Evolutionary conservation across 2,888 invertebrate species (phyloP).

Genomic region (Erannis defoliaria): DNA sequence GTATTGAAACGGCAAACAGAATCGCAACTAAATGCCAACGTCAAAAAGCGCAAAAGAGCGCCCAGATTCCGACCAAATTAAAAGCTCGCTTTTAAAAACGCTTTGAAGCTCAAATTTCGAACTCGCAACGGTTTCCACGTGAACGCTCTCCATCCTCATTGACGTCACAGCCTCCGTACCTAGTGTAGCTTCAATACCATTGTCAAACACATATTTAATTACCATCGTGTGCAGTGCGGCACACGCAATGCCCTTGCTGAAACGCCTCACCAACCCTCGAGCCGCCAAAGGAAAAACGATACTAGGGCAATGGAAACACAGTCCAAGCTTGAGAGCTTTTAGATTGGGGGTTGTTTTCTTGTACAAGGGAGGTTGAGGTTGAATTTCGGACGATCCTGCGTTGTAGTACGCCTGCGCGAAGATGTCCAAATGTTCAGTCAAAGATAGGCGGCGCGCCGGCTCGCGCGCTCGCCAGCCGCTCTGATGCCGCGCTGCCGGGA

Average conservation of each 20-base stretch:
- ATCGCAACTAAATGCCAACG: constrained; percentile 9
- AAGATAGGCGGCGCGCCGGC: constrained; percentile 84
- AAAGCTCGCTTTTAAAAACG: constrained; percentile 34
- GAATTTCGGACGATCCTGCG: constrained; percentile 83
- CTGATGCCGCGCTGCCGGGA: constrained; percentile 70
- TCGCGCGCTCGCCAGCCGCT: constrained; percentile 86
- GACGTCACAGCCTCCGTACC: constrained; percentile 81
- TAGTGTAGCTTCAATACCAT: constrained; percentile 64
- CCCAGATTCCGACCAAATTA: constrained; percentile 22
- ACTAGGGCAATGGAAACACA: constrained; percentile 30
- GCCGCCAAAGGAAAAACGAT: constrained; percentile 1
- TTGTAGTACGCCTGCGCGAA: constrained; percentile 77
- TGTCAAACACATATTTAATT: constrained; percentile 86
- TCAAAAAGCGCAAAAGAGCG: constrained; percentile 19
- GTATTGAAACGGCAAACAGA: constrained; percentile 17
- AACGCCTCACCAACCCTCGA: constrained; percentile 10
- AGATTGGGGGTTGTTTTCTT: constrained; percentile 53
- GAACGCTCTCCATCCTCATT: constrained; percentile 65
- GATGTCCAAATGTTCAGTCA: constrained; percentile 71
- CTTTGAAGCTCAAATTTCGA: constrained; percentile 45
- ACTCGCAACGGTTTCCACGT: constrained; percentile 58
- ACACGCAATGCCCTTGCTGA: constrained; percentile 71
- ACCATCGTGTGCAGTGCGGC: constrained; percentile 86
- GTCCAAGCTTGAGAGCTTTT: constrained; percentile 35
- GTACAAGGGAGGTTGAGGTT: constrained; percentile 51